Evolutionary conservation across 2,113 vertebrate genomes (phyloP), one percentile per base, ranked within the genome.

Genomic region (Cairina moschata): DNA sequence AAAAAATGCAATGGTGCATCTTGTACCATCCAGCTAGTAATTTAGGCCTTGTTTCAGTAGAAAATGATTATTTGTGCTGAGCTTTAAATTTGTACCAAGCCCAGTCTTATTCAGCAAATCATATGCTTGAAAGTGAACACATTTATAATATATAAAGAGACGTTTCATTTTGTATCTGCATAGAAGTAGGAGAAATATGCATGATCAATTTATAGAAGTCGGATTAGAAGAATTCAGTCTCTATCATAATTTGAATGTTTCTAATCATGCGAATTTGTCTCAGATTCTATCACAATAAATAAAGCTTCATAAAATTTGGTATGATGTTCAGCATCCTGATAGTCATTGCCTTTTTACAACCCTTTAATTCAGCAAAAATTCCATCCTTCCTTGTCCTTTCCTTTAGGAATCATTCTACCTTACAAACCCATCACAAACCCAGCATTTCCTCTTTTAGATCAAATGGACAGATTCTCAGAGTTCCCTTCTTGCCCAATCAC

Each of bases 181-280:
- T 56, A 46, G 10, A 83, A 65, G 17, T 32, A 48, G 16, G 8
- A 89, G 18, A 0, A 1, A 38, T 38, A 20, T 0, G 1, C 7
- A 13, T 15, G 9, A 82, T 42, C 4, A n/a, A 56, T 87, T 91
- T 60, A 65, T 23, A 62, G 26, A 79, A 73, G 29, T 29, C 20
- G 36, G 63, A 69, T 54, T 38, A 72, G 58, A 54, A 83, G 18
- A 42, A 10, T 26, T 16, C 46, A 67, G 26, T 86, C 16, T 74
- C 31, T 77, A 36, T 69, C 5, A 1, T 73, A 85, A 87, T 68
- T 29, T 42, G 13, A 59, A 7, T 14, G 1, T 50, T 86, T 83
- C 34, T 69, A n/a, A 73, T 8, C 20, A 23, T 40, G 3, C 44
- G 34, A 40, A 40, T 40, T 40, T 40, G 40, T 13, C 40, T 40